Evolutionary conservation across 2,797 vertebrate species (phyloP).

Genomic region (Argya squamiceps): DNA sequence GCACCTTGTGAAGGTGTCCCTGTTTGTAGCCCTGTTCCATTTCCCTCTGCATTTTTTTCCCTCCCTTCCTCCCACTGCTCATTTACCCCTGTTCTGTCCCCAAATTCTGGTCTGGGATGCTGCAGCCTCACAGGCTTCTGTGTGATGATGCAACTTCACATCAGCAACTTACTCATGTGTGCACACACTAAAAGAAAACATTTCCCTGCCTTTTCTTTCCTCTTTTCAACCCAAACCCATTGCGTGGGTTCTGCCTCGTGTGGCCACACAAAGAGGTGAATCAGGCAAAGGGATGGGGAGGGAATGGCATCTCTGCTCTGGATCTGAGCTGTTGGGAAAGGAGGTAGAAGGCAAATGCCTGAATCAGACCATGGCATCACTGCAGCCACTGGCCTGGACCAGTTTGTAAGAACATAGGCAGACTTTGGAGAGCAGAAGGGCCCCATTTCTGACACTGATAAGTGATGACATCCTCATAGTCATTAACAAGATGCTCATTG

Average conservation of each 20-base stretch:
- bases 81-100: not conserved
- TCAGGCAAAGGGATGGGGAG: not conserved
- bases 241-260: not conserved
- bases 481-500: slow-evolving; percentile 1
- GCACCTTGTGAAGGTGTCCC: not conserved
- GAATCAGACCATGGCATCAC: not conserved
- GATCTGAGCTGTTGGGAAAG: not conserved
- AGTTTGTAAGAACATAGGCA: not conserved
- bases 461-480: not conserved
- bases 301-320: not conserved
- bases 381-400: accelerated
- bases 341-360: not conserved
- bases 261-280: accelerated
- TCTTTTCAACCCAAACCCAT: not conserved
- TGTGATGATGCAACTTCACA: not conserved
- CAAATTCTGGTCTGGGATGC: not conserved
- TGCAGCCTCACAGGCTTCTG: not conserved
- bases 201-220: not conserved
- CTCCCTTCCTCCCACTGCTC: not conserved
- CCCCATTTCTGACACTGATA: not conserved
- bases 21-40: not conserved
- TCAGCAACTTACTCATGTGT: accelerated
- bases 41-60: not conserved
- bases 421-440: not conserved
- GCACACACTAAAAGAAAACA: not conserved